Evolutionary conservation across 1,140 invertebrate species (phyloP).

Genomic region (Paralvinella palmiformis): DNA sequence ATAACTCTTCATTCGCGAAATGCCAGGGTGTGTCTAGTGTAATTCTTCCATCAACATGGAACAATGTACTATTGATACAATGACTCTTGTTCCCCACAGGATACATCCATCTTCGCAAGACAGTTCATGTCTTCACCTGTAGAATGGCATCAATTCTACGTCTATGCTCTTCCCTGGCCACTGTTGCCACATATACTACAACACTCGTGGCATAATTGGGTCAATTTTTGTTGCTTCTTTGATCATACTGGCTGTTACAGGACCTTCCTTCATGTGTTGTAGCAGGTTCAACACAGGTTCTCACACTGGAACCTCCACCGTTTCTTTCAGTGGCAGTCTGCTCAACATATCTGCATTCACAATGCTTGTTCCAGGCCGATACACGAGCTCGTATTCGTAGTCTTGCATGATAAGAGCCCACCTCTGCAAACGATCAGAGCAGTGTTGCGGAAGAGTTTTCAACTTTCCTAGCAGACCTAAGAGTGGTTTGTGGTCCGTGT

Average conservation of each 20-base stretch:
- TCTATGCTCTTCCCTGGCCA: background rate
- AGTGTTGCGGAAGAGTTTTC: conserved; percentile 33
- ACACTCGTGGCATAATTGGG: background rate
- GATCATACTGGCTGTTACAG: background rate
- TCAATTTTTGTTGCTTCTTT: conserved; percentile 7
- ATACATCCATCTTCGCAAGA: conserved; percentile 5
- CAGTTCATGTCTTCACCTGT: conserved; percentile 1
- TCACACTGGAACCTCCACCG: background rate
- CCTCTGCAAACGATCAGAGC: conserved; percentile 26
- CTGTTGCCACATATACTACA: background rate
- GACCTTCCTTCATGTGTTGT: too few relatives aligned
- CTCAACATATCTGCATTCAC: conserved; percentile 8
- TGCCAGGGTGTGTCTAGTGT: conserved; percentile 5
- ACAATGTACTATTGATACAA: background rate
- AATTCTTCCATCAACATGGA: background rate
- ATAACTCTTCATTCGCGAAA: conserved; percentile 8
- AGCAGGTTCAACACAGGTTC: conserved; percentile 14
- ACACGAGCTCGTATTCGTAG: conserved; percentile 23
- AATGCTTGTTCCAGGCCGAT: conserved; percentile 7
- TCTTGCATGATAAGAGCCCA: conserved; percentile 21
- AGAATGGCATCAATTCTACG: background rate
- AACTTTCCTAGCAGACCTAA: conserved; percentile 36
- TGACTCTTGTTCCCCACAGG: conserved; percentile 5
- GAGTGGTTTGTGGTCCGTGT: conserved; percentile 50
- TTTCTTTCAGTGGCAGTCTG: conserved; percentile 9